A percentile compares a stretch with the other conserved stretches of the same genome.
Conservation (phyloP, 64 coral and sea anemone genomes). For the Pocillopora damicornis region DNA sequence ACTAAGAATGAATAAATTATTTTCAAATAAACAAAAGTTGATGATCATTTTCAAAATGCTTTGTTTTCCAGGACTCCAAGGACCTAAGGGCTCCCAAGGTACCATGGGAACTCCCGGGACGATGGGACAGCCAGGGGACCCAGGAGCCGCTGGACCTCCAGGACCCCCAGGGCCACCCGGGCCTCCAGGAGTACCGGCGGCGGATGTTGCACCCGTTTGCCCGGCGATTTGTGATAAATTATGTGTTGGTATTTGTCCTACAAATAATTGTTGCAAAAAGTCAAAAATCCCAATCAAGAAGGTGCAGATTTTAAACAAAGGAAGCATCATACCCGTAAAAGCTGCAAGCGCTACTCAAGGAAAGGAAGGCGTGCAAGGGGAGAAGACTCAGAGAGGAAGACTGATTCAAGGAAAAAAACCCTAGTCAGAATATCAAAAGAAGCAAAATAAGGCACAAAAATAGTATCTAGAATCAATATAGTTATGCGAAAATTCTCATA, state of each 20-base stretch:
- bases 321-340: not conserved
- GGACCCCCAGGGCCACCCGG: not conserved
- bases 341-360: not conserved
- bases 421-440: not conserved
- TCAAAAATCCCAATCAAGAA: slow-evolving; percentile 3
- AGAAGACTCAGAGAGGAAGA: not conserved
- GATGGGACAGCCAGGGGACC: not conserved
- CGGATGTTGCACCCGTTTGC: not conserved
- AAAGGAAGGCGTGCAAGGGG: not conserved
- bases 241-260: slow-evolving; percentile 17
- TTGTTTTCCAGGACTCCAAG: not conserved
- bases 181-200: not conserved
- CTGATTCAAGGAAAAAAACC: not conserved
- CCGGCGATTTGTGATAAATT: slow-evolving; percentile 20
- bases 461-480: no score
- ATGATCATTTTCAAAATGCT: no score
- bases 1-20: no score
- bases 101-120: not conserved
- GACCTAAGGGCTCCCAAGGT: not conserved
- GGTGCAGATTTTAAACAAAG: not conserved
- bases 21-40: no score
- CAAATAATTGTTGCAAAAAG: slow-evolving; percentile 10
- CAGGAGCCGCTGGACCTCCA: not conserved
- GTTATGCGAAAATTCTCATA: no score
- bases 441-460: slow-evolving; percentile 2